phyloP scores from a whole-genome alignment of 2,888 invertebrate species.

The Scaptomyza tumidula region DNA sequence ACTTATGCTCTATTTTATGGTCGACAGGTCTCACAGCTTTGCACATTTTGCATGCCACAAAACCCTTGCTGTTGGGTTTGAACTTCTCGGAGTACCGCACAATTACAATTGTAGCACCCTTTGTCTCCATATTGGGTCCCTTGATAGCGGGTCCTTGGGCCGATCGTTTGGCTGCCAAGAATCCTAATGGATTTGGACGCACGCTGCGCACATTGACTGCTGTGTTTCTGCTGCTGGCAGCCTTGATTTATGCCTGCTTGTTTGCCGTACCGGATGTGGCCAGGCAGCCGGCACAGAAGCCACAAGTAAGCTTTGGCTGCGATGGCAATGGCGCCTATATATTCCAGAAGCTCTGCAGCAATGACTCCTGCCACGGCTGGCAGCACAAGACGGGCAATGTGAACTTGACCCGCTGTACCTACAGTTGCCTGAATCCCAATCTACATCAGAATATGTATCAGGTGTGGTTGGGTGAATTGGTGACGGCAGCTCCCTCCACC shows the following conservation, averaged over 20 bases:
- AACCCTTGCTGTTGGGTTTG: constrained; percentile 86
- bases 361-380: constrained; percentile 89
- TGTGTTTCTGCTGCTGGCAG: constrained; percentile 88
- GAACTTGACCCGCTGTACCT: constrained; percentile 89
- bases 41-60: constrained; percentile 92
- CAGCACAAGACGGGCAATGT: constrained; percentile 88
- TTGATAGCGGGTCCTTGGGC: constrained; percentile 91
- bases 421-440: constrained; percentile 87
- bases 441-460: constrained; percentile 83
- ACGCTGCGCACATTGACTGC: constrained; percentile 89
- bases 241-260: constrained; percentile 88
- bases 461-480: constrained; percentile 81
- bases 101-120: constrained; percentile 91
- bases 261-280: constrained; percentile 88
- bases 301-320: constrained; percentile 90
- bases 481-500: constrained; percentile 79
- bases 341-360: constrained; percentile 90
- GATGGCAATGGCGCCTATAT: constrained; percentile 89
- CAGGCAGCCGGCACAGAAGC: constrained; percentile 86
- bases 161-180: constrained; percentile 86
- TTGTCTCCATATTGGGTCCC: constrained; percentile 91
- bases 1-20: background rate
- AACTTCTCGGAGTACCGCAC: constrained; percentile 90
- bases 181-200: constrained; percentile 86
- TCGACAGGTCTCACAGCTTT: constrained; percentile 91